Conservation (phyloP, 2,888 invertebrate species). For the Sisyra nigra region DNA sequence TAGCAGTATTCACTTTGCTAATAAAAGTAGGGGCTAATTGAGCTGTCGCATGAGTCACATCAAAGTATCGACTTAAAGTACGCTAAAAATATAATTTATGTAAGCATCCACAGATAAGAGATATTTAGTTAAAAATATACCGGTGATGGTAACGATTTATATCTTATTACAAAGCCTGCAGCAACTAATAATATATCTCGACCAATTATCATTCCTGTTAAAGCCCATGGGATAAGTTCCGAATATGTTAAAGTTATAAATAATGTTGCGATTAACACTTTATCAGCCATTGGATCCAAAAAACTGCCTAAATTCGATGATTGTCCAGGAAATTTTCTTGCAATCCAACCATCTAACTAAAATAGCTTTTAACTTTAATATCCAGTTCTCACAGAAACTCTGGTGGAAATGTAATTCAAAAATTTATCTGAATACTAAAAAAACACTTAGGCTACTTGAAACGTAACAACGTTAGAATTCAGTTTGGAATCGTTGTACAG, state of each 20-base stretch:
- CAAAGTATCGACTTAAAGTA: conserved; percentile 75
- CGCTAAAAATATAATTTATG: conserved; percentile 51
- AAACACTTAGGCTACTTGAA: too few relatives aligned
- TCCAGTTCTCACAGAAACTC: too few relatives aligned
- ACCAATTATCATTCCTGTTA: conserved; percentile 68
- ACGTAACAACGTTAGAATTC: too few relatives aligned
- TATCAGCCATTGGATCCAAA: conserved; percentile 94
- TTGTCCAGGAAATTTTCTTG: conserved; percentile 80
- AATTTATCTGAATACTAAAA: too few relatives aligned
- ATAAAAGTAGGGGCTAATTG: conserved; percentile 82
- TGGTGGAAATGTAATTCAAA: too few relatives aligned
- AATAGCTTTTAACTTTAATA: conserved; percentile 13
- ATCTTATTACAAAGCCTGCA: conserved; percentile 82
- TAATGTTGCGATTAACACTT: conserved; percentile 77
- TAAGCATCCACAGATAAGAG: too few relatives aligned
- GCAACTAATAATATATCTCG: conserved; percentile 69
- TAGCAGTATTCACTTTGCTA: conserved; percentile 88
- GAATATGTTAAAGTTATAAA: conserved; percentile 78
- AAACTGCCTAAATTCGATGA: conserved; percentile 88
- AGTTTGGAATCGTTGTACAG: too few relatives aligned
- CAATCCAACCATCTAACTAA: conserved; percentile 91
- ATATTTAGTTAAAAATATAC: conserved; percentile 32
- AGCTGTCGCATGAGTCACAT: conserved; percentile 84
- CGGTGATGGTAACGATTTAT: conserved; percentile 75
- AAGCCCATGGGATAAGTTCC: conserved; percentile 62